Conservation (phyloP, 53 echinoderm and acorn worm genomes). For the Crossaster papposus region DNA sequence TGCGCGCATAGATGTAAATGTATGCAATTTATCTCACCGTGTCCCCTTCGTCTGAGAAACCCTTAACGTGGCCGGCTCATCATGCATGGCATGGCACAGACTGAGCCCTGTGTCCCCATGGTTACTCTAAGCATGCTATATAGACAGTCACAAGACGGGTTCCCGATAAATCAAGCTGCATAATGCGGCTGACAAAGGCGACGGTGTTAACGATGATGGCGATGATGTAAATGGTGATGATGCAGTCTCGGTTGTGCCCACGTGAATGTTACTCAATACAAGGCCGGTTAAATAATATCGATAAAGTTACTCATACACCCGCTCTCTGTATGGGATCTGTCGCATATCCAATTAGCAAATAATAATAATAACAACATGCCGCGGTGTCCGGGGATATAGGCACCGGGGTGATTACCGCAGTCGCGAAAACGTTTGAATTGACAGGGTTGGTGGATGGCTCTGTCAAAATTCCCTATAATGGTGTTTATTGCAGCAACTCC, state of each 20-base stretch:
- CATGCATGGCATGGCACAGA: not conserved
- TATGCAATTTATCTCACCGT: not conserved
- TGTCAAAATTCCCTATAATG: too few relatives aligned
- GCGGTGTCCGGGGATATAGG: not conserved
- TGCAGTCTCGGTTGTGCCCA: not conserved
- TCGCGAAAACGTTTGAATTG: too few relatives aligned
- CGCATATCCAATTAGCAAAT: not conserved
- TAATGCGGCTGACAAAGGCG: not conserved
- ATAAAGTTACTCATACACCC: not conserved
- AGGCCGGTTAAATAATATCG: not conserved
- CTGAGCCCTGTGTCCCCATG: not conserved
- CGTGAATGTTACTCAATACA: not conserved
- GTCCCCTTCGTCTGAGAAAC: not conserved
- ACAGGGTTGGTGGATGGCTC: too few relatives aligned
- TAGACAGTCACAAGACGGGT: not conserved
- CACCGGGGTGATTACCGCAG: not conserved
- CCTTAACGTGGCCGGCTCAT: not conserved
- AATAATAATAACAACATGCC: not conserved
- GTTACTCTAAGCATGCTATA: too few relatives aligned
- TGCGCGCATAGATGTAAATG: not conserved
- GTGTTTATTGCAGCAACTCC: too few relatives aligned
- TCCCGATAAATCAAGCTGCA: constrained; percentile 3
- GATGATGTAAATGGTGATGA: too few relatives aligned
- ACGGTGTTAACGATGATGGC: not conserved
- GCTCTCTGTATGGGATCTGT: not conserved